Percentiles rank a stretch among this genome's conserved stretches.
phyloP scores from a whole-genome alignment of 2,888 invertebrate species.

The Pterostichus niger region DNA sequence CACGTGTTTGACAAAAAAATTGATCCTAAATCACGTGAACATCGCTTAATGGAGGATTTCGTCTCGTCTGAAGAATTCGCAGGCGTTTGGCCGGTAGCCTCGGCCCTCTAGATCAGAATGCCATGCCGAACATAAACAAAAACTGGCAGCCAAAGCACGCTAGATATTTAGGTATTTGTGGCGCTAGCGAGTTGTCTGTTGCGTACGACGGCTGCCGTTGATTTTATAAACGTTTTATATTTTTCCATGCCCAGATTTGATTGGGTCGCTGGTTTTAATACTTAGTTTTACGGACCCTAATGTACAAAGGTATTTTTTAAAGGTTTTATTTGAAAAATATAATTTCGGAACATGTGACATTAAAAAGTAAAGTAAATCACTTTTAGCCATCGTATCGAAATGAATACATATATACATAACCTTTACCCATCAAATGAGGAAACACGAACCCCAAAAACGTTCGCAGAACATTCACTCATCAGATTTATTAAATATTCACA shows the following conservation, averaged over 20 bases:
- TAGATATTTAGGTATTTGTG: slow-evolving; percentile 54
- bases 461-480: too few species aligned
- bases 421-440: too few species aligned
- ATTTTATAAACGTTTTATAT: not conserved
- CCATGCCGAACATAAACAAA: slow-evolving; percentile 49
- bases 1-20: slow-evolving; percentile 1
- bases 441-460: too few species aligned
- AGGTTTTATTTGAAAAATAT: too few species aligned
- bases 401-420: too few species aligned
- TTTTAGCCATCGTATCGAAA: too few species aligned
- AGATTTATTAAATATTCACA: too few species aligned
- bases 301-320: not conserved
- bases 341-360: too few species aligned
- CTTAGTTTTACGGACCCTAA: not conserved
- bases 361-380: too few species aligned
- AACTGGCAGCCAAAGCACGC: slow-evolving; percentile 41
- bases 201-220: not conserved
- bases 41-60: not conserved
- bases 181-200: slow-evolving; percentile 34
- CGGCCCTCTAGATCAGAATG: slow-evolving; percentile 41
- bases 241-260: not conserved
- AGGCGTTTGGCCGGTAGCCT: slow-evolving; percentile 24
- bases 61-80: slow-evolving; percentile 38
- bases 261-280: not conserved
- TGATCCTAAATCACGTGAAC: slow-evolving; percentile 6